Percentiles rank a stretch among this genome's conserved stretches.
Conservation (phyloP, 2,888 invertebrate species). For the Idaea straminata region DNA sequence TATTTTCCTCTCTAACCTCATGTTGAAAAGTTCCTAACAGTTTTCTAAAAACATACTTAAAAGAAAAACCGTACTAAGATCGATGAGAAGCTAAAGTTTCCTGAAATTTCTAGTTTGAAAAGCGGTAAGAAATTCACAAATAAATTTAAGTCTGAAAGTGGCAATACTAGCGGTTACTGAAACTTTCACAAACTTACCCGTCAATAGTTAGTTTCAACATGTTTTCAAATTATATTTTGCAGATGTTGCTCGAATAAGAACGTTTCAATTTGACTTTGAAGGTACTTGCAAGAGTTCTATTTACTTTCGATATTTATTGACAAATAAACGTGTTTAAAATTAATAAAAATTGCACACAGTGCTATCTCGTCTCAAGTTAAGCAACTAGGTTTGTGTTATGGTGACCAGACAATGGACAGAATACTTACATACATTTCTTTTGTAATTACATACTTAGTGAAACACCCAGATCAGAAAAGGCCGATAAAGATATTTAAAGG, state of each 20-base stretch:
- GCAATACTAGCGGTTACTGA: not conserved
- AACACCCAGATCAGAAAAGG: too few relatives aligned
- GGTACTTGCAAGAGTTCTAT: not conserved
- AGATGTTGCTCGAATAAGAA: not conserved
- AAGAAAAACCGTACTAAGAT: not conserved
- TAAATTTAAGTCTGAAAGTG: not conserved
- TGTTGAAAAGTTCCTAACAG: not conserved
- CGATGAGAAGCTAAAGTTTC: not conserved
- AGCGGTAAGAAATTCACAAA: not conserved
- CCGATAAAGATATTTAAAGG: too few relatives aligned
- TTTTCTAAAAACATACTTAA: not conserved
- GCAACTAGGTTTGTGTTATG: too few relatives aligned
- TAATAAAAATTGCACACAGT: too few relatives aligned
- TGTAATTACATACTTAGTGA: too few relatives aligned
- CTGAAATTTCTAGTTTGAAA: not conserved
- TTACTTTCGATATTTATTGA: not conserved
- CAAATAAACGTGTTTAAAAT: not conserved
- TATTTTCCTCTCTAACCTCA: not conserved
- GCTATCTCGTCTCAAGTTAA: too few relatives aligned
- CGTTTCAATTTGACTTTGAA: not conserved
- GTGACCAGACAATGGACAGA: too few relatives aligned
- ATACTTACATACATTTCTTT: too few relatives aligned
- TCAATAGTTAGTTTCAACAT: not conserved
- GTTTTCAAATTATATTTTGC: not conserved
- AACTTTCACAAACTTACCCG: not conserved